phyloP scores from a whole-genome alignment of 2,797 vertebrate genomes.

The Buceros bicornis region DNA sequence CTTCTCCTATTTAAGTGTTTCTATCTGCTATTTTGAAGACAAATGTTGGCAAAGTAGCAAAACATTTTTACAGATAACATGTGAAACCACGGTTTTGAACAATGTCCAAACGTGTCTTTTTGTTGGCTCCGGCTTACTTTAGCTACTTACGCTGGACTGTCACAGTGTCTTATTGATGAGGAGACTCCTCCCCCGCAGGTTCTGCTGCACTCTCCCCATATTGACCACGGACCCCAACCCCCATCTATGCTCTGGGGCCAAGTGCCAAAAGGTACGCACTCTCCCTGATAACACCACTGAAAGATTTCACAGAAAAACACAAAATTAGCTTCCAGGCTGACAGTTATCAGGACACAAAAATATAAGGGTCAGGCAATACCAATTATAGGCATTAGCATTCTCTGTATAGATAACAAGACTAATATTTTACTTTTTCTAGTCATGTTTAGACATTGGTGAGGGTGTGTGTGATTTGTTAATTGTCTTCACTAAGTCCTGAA shows the following conservation, averaged over 20 bases:
- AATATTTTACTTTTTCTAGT: slow-evolving; percentile 67
- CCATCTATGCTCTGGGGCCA: slow-evolving; percentile 95
- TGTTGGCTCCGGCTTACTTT: slow-evolving; percentile 97
- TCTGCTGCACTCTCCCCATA: slow-evolving; percentile 98
- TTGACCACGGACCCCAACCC: slow-evolving; percentile 95
- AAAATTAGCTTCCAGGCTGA: slow-evolving; percentile 78
- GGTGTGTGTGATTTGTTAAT: slow-evolving; percentile 69
- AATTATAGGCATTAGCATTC: slow-evolving; percentile 77
- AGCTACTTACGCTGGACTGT: slow-evolving; percentile 99
- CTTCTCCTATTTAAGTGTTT: slow-evolving; percentile 55
- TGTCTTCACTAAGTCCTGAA: slow-evolving; percentile 61
- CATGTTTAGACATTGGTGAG: slow-evolving; percentile 71
- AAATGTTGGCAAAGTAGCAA: slow-evolving; percentile 69
- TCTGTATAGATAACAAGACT: slow-evolving; percentile 66
- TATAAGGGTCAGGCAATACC: slow-evolving; percentile 71
- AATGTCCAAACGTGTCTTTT: slow-evolving; percentile 86
- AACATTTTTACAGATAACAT: slow-evolving; percentile 82
- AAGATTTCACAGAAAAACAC: slow-evolving; percentile 81
- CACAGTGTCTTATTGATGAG: slow-evolving; percentile 98
- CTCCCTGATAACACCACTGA: slow-evolving; percentile 99
- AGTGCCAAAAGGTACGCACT: slow-evolving; percentile 94
- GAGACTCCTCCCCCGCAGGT: slow-evolving; percentile 98
- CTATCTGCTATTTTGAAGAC: slow-evolving; percentile 74
- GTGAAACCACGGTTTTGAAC: slow-evolving; percentile 79
- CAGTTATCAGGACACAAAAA: slow-evolving; percentile 74